These are phyloP conservation scores for Eira barbara DNA, from an alignment of 2,113 vertebrate species.

Conservation along the genomic window DNA sequence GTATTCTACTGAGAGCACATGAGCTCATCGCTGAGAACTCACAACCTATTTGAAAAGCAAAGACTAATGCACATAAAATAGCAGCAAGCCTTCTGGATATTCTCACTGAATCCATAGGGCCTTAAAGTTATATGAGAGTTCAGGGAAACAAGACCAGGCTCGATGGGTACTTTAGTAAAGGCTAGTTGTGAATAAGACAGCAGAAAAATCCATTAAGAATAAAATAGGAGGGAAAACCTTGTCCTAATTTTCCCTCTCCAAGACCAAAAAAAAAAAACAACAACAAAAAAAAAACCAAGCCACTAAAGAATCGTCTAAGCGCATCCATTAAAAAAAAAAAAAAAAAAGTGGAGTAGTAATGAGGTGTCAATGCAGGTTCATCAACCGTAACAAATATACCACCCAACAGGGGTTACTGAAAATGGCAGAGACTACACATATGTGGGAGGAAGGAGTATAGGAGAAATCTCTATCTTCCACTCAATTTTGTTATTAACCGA, in stretches of 20 bases:
- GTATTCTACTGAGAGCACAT: background rate
- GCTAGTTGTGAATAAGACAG: background rate
- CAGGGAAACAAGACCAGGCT: background rate
- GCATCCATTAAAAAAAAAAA: background rate
- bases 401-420: no score
- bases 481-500: background rate
- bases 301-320: background rate
- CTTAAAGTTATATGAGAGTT: background rate
- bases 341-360: background rate
- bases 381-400: background rate
- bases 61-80: background rate
- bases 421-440: accelerated
- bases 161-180: background rate
- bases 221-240: background rate
- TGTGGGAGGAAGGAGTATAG: no score
- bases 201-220: background rate
- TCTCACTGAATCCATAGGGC: background rate
- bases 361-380: accelerated
- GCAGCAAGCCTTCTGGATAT: no score
- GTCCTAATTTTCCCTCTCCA: background rate
- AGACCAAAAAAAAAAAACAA: background rate
- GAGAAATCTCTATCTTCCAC: background rate
- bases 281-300: background rate
- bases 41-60: background rate
- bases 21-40: background rate